phyloP scores from a whole-genome alignment of 2,113 vertebrate genomes.

The Varanus salvator region DNA sequence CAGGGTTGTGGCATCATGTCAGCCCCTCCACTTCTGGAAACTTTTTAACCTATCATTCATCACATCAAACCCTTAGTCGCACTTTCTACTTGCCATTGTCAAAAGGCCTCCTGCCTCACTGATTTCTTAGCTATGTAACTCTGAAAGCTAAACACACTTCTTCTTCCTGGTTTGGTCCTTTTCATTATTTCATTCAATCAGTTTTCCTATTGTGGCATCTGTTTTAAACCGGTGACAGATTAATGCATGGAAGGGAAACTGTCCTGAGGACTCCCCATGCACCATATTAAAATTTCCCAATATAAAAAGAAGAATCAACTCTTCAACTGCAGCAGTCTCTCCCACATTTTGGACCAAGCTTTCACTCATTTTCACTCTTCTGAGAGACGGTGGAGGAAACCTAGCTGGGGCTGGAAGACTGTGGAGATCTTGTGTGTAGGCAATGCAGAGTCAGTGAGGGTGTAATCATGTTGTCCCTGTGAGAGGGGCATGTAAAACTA shows the following conservation, averaged over 20 bases:
- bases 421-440: neutral
- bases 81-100: neutral
- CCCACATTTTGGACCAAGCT: slow-evolving; percentile 4
- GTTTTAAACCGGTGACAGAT: neutral
- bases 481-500: no score
- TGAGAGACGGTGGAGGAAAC: neutral
- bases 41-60: slow-evolving; percentile 15
- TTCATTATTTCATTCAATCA: neutral
- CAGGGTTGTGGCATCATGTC: neutral
- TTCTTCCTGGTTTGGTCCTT: neutral
- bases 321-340: neutral
- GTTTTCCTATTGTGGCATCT: neutral
- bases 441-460: neutral
- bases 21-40: neutral
- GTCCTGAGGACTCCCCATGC: neutral
- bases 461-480: no score
- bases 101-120: neutral
- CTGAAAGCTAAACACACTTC: neutral
- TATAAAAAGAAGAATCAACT: neutral
- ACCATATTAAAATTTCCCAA: neutral
- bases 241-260: neutral
- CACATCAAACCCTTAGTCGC: neutral
- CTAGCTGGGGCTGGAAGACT: neutral
- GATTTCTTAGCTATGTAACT: slow-evolving; percentile 15
- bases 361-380: neutral